These are phyloP conservation scores for Conops quadrifasciatus DNA, from an alignment of 2,888 invertebrate genomes.

Conservation along the genomic window DNA sequence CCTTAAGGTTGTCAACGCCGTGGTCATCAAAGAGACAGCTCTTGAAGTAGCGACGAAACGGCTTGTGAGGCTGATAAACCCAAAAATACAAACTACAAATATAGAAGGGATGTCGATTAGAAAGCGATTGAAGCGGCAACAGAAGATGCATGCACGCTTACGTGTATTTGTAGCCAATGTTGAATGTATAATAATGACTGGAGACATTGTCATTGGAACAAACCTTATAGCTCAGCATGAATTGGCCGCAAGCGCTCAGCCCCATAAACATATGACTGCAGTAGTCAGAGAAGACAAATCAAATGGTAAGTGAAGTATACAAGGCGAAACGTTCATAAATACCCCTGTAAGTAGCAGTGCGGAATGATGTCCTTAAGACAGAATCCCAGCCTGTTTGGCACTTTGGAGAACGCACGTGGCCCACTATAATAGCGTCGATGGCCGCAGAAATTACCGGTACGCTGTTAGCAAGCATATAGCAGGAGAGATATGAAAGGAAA, in stretches of 20 bases:
- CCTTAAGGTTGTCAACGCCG: slow-evolving; percentile 70
- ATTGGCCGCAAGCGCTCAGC: slow-evolving; percentile 93
- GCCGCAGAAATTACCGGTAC: slow-evolving; percentile 68
- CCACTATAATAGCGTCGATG: slow-evolving; percentile 65
- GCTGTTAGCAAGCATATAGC: slow-evolving; percentile 58
- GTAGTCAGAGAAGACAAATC: background rate
- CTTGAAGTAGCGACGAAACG: slow-evolving; percentile 65
- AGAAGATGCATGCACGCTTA: slow-evolving; percentile 64
- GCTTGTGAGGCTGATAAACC: slow-evolving; percentile 64
- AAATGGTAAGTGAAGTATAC: background rate
- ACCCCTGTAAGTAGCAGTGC: slow-evolving; percentile 67
- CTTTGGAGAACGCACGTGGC: slow-evolving; percentile 66
- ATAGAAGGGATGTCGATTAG: background rate
- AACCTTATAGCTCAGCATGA: slow-evolving; percentile 83
- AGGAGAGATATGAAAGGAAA: too few relatives aligned
- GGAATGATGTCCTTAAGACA: slow-evolving; percentile 73
- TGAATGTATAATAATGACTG: slow-evolving; percentile 68
- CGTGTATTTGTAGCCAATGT: slow-evolving; percentile 71
- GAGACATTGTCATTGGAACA: slow-evolving; percentile 69
- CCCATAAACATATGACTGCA: slow-evolving; percentile 91
- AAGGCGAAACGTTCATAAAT: slow-evolving; percentile 19
- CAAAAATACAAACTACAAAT: slow-evolving; percentile 62
- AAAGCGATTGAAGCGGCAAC: background rate
- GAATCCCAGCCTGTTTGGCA: slow-evolving; percentile 70
- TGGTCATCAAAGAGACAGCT: slow-evolving; percentile 72